A percentile compares a stretch with the other conserved stretches of the same genome.
phyloP scores from a whole-genome alignment of 2,888 invertebrate genomes.

The Lycaena phlaeas region DNA sequence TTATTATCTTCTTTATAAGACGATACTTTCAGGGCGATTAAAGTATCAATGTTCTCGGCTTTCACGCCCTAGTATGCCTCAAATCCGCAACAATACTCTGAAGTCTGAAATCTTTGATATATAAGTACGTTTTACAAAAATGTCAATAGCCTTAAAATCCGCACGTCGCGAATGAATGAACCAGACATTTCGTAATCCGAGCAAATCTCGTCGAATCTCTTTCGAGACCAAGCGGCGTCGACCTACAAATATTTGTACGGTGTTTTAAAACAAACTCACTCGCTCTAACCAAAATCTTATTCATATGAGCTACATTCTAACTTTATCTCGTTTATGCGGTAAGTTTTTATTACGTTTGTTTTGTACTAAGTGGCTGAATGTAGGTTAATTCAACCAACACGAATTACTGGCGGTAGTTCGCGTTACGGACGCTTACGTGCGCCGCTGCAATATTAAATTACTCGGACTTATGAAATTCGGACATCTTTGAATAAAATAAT shows the following conservation, averaged over 20 bases:
- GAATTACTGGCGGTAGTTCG: slow-evolving; percentile 5
- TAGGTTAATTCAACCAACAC: slow-evolving; percentile 1
- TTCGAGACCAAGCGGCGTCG: slow-evolving; percentile 2
- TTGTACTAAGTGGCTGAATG: slow-evolving; percentile 1
- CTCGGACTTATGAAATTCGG: slow-evolving; percentile 12
- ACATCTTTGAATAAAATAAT: slow-evolving; percentile 1
- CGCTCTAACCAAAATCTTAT: slow-evolving; percentile 3
- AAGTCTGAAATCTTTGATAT: no score
- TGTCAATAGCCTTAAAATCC: slow-evolving; percentile 3
- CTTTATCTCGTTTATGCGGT: not conserved
- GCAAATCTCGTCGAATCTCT: not conserved
- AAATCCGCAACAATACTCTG: no score
- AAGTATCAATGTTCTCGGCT: no score
- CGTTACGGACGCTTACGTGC: slow-evolving; percentile 21
- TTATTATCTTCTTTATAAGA: no score
- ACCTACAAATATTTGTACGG: not conserved
- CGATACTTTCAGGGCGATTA: no score
- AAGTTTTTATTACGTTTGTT: slow-evolving; percentile 4
- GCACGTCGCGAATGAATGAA: not conserved
- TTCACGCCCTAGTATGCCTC: no score
- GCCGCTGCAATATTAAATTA: slow-evolving; percentile 25
- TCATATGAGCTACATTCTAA: slow-evolving; percentile 1
- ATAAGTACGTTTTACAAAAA: no score
- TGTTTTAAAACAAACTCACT: not conserved
- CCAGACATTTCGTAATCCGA: slow-evolving; percentile 2